Evolutionary conservation across 2,888 invertebrate species (phyloP), one percentile per base, ranked within the genome.

Genomic region (Drosophila helvetica): DNA sequence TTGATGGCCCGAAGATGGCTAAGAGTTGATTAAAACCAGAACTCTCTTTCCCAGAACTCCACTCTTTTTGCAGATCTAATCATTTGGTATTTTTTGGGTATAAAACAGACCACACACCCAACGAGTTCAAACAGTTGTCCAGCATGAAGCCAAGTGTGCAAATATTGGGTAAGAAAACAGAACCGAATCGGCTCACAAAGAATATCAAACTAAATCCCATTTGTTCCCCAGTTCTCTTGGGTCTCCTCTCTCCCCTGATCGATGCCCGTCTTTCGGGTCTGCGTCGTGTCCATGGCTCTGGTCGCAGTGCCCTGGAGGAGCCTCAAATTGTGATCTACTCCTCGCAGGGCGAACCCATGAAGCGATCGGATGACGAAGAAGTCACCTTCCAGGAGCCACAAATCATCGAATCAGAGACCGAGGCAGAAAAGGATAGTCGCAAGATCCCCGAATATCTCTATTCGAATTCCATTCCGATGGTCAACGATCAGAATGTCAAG

Each of bases 361-460:
- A 65, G 25, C 66, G 48, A 30, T 52, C 71, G 2, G 60, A 67
- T 48, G 70, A 74, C 2, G 33, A 25, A 1, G 77, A 82, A 3
- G 53, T 70, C 12, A 75, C 58, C 8, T 71, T 76, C 7, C 75
- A 83, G 30, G 86, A 86, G 27, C 81, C 81, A 0, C 78, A 86
- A 50, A 86, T 79, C 17, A 57, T 60, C 1, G 79, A 80, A 18
- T 30, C 58, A 4, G 81, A 89, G 0, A 1, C 70, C 2, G 82
- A 88, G 1, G 6, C 63, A 3, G 78, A 78, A n/a, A 84, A 86
- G 45, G 90, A 88, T 22, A 52, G 75, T 2, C 88, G 88, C 42
- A 90, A 89, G 33, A 65, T 90, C 10, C 91, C 90, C n/a, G 89
- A 90, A 7, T 90, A 90, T 69, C 72, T 90, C 6, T 89, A 89